phyloP scores from a whole-genome alignment of 2,888 invertebrate genomes.

The Perizoma affinitatum region DNA sequence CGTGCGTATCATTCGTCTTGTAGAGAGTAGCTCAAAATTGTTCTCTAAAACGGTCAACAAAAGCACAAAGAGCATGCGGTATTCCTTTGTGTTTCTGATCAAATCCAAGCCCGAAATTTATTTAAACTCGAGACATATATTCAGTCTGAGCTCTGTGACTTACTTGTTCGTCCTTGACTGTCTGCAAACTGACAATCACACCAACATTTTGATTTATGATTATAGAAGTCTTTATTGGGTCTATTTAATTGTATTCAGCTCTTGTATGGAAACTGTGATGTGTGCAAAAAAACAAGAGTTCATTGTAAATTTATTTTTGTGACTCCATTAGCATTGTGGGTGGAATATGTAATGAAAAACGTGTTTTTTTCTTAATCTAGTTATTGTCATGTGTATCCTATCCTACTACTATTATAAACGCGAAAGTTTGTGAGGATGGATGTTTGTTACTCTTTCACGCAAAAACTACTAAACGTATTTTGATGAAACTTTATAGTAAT shows the following conservation, averaged over 20 bases:
- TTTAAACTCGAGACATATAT: slow-evolving; percentile 2
- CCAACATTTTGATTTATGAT: slow-evolving; percentile 34
- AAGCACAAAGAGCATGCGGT: neutral
- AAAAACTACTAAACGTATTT: too few species aligned
- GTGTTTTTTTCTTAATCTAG: too few species aligned
- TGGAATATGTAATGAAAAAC: slow-evolving; percentile 2
- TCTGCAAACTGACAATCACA: slow-evolving; percentile 24
- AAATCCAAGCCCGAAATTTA: slow-evolving; percentile 5
- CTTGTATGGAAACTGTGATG: slow-evolving; percentile 56
- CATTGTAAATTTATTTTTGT: slow-evolving; percentile 10
- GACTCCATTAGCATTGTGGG: slow-evolving; percentile 24
- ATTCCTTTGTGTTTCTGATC: neutral
- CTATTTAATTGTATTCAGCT: slow-evolving; percentile 33
- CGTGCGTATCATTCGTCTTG: too few species aligned
- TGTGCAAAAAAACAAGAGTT: slow-evolving; percentile 23
- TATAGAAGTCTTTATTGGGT: slow-evolving; percentile 27
- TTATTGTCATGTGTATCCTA: too few species aligned
- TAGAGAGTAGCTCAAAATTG: too few species aligned
- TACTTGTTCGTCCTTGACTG: slow-evolving; percentile 28
- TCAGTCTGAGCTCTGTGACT: slow-evolving; percentile 11
- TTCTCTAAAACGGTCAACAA: neutral
- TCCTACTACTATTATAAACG: too few species aligned
- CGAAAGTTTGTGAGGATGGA: too few species aligned
- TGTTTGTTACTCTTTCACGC: too few species aligned
- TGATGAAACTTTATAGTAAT: too few species aligned